Conservation (phyloP, 1,140 invertebrate species). For the Conus ventricosus region DNA sequence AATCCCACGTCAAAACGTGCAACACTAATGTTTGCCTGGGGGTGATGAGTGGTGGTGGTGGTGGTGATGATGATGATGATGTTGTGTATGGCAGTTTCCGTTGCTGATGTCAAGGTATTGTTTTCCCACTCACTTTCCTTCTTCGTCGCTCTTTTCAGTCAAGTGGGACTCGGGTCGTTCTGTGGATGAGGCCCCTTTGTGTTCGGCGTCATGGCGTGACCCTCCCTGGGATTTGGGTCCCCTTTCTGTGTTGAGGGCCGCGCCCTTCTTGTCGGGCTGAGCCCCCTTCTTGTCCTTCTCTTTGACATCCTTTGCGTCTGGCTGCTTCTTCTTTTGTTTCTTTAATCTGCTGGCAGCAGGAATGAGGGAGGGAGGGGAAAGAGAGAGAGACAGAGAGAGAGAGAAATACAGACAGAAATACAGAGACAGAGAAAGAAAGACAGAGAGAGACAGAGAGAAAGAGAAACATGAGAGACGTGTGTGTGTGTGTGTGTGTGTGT, state of each 20-base stretch:
- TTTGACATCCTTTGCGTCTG: conserved; percentile 53
- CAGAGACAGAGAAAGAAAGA: too few species aligned
- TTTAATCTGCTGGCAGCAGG: conserved; percentile 21
- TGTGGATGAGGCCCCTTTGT: conserved; percentile 58
- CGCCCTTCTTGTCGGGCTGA: conserved; percentile 58
- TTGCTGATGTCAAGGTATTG: not conserved
- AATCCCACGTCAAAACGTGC: not conserved
- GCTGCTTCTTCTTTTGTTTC: conserved; percentile 42
- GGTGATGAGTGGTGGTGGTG: not conserved
- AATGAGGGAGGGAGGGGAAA: not conserved
- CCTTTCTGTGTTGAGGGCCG: conserved; percentile 44
- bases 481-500: too few species aligned
- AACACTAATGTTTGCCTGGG: too few species aligned
- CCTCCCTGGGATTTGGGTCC: conserved; percentile 53
- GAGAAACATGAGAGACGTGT: too few species aligned
- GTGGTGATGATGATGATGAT: not conserved
- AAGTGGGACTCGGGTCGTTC: conserved; percentile 71
- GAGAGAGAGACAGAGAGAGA: not conserved
- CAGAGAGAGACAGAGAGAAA: too few species aligned
- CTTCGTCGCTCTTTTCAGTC: conserved; percentile 71
- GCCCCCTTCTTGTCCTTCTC: conserved; percentile 62
- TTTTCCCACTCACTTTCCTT: conserved; percentile 63
- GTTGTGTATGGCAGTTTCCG: not conserved
- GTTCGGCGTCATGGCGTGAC: conserved; percentile 60
- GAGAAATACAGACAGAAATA: not conserved